Evolutionary conservation across 1,140 invertebrate genomes (phyloP).

Genomic region (Hycleus phaleratus): DNA sequence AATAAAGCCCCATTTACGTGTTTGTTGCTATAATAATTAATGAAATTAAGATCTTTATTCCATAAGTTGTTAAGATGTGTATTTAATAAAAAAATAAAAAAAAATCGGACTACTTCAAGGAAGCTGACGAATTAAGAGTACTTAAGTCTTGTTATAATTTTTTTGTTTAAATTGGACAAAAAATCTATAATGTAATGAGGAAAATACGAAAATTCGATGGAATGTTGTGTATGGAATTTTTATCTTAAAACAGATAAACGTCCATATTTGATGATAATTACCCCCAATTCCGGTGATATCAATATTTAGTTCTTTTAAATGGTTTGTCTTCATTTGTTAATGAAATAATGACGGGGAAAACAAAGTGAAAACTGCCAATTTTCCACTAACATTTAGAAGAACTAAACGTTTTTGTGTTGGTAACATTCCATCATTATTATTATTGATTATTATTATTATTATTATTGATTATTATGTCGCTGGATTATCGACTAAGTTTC

Average conservation of each 20-base stretch:
- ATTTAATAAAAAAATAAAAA: background rate
- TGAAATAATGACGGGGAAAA: no score
- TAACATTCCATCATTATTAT: no score
- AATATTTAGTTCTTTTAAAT: slow-evolving; percentile 13
- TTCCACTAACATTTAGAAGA: slow-evolving; percentile 7
- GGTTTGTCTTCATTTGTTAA: background rate
- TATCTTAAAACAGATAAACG: no score
- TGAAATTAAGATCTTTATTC: slow-evolving; percentile 4
- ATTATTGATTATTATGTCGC: no score
- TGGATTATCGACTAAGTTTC: no score
- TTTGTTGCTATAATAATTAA: slow-evolving; percentile 1
- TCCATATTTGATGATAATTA: background rate
- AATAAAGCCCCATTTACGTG: background rate
- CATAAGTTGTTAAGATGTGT: slow-evolving; percentile 14
- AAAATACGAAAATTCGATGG: no score
- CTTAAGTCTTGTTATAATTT: slow-evolving; percentile 12
- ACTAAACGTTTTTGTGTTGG: slow-evolving; percentile 6
- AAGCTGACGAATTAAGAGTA: background rate
- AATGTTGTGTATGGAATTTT: no score
- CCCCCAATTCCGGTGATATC: slow-evolving; percentile 5
- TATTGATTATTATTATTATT: no score
- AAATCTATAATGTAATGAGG: no score
- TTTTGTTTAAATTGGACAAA: no score
- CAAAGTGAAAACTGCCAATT: background rate
- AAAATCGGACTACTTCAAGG: slow-evolving; percentile 4